A percentile compares a stretch with the other conserved stretches of the same genome.
Evolutionary conservation across 2,888 invertebrate genomes (phyloP).

Genomic region (Leptinotarsa rubiginosa): DNA sequence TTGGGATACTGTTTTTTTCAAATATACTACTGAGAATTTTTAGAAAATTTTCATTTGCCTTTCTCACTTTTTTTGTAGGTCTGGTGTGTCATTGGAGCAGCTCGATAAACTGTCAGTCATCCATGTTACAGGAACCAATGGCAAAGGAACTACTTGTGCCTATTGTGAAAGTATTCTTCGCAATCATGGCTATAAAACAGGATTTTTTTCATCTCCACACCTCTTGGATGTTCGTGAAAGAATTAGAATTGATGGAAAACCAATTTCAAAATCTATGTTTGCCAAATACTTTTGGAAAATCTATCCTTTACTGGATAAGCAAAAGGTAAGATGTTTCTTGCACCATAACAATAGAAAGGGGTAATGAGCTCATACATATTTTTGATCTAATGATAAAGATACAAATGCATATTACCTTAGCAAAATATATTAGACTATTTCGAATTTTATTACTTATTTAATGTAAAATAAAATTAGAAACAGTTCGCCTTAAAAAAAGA

Average conservation of each 20-base stretch:
- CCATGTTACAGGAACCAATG: slow-evolving; percentile 97
- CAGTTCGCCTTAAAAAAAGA: too few relatives aligned
- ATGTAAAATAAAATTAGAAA: too few relatives aligned
- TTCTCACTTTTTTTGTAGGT: slow-evolving; percentile 61
- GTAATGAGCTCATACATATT: too few relatives aligned
- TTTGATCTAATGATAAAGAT: too few relatives aligned
- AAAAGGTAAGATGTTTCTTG: slow-evolving; percentile 62
- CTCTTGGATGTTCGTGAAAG: slow-evolving; percentile 91
- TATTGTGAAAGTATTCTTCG: slow-evolving; percentile 91
- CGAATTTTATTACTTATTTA: too few relatives aligned
- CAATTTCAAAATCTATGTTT: slow-evolving; percentile 81
- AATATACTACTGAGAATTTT: too few relatives aligned
- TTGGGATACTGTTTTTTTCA: too few relatives aligned
- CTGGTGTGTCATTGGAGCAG: slow-evolving; percentile 74
- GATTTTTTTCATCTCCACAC: slow-evolving; percentile 97
- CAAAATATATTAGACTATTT: too few relatives aligned
- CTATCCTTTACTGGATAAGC: slow-evolving; percentile 72
- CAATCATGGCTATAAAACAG: slow-evolving; percentile 86
- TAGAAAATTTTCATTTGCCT: too few relatives aligned
- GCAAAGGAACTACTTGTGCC: slow-evolving; percentile 96
- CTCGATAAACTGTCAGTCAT: slow-evolving; percentile 85
- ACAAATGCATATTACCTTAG: too few relatives aligned
- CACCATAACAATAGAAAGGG: background rate
- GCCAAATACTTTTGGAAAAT: slow-evolving; percentile 85
- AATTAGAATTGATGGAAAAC: slow-evolving; percentile 86